These are phyloP conservation scores for Pemphigus obesinymphae DNA, from an alignment of 1,140 invertebrate genomes.

Conservation along the genomic window DNA sequence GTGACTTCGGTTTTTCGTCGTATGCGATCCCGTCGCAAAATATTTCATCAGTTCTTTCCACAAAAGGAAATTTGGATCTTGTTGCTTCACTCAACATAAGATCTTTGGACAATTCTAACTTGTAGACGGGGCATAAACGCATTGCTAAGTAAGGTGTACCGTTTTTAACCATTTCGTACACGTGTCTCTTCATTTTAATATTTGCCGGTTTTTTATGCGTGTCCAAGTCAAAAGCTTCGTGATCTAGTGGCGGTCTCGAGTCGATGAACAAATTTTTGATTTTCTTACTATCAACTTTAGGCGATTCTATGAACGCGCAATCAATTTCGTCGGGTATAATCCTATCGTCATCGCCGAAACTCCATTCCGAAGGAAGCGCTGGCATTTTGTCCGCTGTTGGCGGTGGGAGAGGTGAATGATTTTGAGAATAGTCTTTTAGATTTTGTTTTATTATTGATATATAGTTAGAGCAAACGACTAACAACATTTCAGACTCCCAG, in stretches of 20 bases:
- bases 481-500: slow-evolving; percentile 45
- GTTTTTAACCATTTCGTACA: slow-evolving; percentile 24
- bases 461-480: slow-evolving; percentile 53
- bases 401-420: slow-evolving; percentile 45
- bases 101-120: slow-evolving; percentile 14
- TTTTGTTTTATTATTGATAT: slow-evolving; percentile 45
- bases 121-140: slow-evolving; percentile 10
- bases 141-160: slow-evolving; percentile 28
- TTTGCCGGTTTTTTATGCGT: neutral
- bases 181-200: neutral
- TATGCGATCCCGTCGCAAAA: slow-evolving; percentile 12
- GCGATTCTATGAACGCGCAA: neutral
- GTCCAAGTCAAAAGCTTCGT: neutral
- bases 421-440: neutral
- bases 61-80: neutral
- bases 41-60: slow-evolving; percentile 11
- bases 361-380: slow-evolving; percentile 47
- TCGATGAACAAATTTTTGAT: neutral
- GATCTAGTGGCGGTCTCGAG: neutral
- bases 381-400: slow-evolving; percentile 46
- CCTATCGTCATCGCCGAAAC: slow-evolving; percentile 25
- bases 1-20: neutral
- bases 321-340: slow-evolving; percentile 20
- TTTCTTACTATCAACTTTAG: neutral
- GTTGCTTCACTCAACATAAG: neutral